These are phyloP conservation scores for Meandrusa payeni DNA, from an alignment of 2,888 invertebrate genomes.

Conservation along the genomic window DNA sequence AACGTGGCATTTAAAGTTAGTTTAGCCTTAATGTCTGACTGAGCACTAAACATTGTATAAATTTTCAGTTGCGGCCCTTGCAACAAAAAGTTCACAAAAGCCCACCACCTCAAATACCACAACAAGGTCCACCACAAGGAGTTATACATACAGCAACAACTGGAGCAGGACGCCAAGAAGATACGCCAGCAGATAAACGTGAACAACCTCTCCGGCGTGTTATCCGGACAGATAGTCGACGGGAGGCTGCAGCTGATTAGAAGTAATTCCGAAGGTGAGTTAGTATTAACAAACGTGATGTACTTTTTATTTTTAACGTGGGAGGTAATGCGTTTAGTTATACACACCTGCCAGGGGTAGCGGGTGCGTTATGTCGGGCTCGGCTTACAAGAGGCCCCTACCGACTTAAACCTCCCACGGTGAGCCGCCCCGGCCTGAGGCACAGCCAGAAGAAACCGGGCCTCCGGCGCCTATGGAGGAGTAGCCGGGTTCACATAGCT, in stretches of 20 bases:
- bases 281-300: constrained; percentile 3
- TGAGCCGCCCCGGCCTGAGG: no score
- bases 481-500: no score
- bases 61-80: constrained; percentile 60
- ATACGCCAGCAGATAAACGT: constrained; percentile 65
- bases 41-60: neutral
- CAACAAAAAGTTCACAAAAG: constrained; percentile 77
- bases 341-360: no score
- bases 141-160: constrained; percentile 65
- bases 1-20: no score
- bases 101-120: constrained; percentile 76
- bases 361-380: no score
- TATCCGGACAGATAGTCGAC: constrained; percentile 67
- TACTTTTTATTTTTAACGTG: constrained; percentile 2
- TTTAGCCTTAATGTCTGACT: no score
- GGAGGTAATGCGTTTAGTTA: no score
- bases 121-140: constrained; percentile 79
- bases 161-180: constrained; percentile 70
- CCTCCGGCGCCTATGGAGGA: no score
- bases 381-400: no score
- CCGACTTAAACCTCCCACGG: no score
- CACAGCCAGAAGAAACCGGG: no score
- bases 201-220: constrained; percentile 57
- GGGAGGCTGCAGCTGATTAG: constrained; percentile 61
- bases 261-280: constrained; percentile 52